A percentile compares a stretch with the other conserved stretches of the same genome.
Conservation (phyloP, 2,797 vertebrate genomes). For the Oryzias sinensis region DNA sequence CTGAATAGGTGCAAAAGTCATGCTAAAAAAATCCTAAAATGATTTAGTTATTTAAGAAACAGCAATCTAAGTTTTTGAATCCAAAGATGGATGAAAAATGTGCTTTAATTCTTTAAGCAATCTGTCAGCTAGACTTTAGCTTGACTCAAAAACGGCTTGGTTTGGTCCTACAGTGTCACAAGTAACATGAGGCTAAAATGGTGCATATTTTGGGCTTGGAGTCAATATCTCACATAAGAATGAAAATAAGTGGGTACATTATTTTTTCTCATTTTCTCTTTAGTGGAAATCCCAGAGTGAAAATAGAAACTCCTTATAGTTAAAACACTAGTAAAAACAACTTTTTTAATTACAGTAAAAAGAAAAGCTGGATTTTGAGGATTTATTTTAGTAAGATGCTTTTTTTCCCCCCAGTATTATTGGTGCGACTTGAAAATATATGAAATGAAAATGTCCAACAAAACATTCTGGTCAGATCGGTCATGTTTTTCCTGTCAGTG, state of each 20-base stretch:
- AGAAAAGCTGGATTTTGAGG: too few species aligned
- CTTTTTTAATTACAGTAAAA: not conserved
- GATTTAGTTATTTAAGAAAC: too few species aligned
- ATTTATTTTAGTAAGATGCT: conserved; percentile 3
- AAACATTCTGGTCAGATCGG: conserved; percentile 10
- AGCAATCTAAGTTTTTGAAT: too few species aligned
- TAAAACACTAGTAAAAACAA: conserved; percentile 22
- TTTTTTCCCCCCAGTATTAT: too few species aligned
- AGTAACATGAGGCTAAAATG: conserved; percentile 41
- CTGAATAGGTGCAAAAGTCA: too few species aligned
- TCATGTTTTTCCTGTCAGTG: conserved; percentile 41
- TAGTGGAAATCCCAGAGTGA: conserved; percentile 33
- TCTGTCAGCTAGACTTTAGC: too few species aligned
- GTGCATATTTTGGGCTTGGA: conserved; percentile 8
- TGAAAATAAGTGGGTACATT: conserved; percentile 5
- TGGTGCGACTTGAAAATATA: too few species aligned
- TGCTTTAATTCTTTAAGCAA: too few species aligned
- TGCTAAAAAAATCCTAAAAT: too few species aligned
- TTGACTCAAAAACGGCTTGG: conserved; percentile 18
- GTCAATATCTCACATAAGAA: conserved; percentile 22
- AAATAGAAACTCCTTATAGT: conserved; percentile 7
- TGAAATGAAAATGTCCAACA: too few species aligned
- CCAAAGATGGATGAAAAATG: too few species aligned
- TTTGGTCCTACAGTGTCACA: conserved; percentile 25
- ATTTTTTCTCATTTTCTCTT: conserved; percentile 21